Percentiles rank a stretch among this genome's conserved stretches.
Conservation (phyloP, 2,797 vertebrate genomes). For the Neomorphus geoffroyi region DNA sequence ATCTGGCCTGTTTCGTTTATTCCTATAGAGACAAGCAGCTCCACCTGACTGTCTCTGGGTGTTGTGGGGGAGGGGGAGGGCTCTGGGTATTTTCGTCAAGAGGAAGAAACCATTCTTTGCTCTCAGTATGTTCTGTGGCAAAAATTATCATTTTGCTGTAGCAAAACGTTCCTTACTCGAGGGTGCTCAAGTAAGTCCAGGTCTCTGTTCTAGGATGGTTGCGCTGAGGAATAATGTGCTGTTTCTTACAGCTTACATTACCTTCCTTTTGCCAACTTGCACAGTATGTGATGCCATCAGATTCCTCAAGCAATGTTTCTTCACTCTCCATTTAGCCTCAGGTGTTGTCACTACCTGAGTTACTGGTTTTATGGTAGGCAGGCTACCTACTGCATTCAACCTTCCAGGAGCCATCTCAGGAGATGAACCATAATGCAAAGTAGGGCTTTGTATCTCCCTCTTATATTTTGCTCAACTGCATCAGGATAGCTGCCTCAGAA, state of each 20-base stretch:
- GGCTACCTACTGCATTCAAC: not conserved
- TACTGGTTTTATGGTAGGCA: not conserved
- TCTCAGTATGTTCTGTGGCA: not conserved
- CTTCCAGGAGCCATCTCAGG: not conserved
- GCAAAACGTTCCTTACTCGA: not conserved
- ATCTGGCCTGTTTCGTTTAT: not conserved
- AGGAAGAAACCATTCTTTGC: not conserved
- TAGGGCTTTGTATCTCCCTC: not conserved
- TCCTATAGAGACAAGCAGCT: not conserved
- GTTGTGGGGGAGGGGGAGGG: not conserved
- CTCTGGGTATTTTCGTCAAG: not conserved
- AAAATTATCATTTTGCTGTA: not conserved
- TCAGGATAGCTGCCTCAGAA: not conserved
- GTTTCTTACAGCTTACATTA: not conserved
- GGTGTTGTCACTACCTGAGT: not conserved
- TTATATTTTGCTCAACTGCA: not conserved
- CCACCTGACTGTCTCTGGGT: not conserved
- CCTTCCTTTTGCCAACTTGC: not conserved
- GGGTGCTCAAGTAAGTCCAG: not conserved
- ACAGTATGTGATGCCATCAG: not conserved
- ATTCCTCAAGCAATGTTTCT: not conserved
- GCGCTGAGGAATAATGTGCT: not conserved
- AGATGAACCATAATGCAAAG: not conserved
- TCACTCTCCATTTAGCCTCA: not conserved
- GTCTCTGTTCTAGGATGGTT: not conserved